Base-by-base conservation (phyloP, 2,113 vertebrate species). In the Oenanthe melanoleuca region DNA sequence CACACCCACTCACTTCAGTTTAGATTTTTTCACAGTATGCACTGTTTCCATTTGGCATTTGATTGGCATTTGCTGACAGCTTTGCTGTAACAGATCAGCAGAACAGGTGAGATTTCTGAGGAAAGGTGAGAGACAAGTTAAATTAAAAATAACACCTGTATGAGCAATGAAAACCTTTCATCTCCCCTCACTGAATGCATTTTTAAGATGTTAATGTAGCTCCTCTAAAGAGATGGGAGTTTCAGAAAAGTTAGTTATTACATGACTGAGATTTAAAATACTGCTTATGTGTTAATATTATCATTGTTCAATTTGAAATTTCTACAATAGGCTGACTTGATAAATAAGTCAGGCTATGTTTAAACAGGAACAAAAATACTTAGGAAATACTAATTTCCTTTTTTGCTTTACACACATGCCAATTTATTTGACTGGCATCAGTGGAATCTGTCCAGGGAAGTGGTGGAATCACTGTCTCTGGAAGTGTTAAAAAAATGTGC, bases 11-110 rank as follows among this genome's bases (percentile, higher is more conserved):
- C 34, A 34, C 29, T 85, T 55, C 17, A 37, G 7, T 15, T 57
- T 11, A 6, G 21, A 0, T 26, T 70, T 70, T 89, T 81, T 83
- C 22, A 37, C 49, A 33, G 42, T 1, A 2, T 7, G 5, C 25
- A 66, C 17, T 26, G 8, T 65, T 95, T 86, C 75, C 37, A 26
- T 79, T 85, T 79, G 77, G 56, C 45, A 79, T 40, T 53, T 84
- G 65, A 93, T 25, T 75, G 88, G 37, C 53, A 79, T 84, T 87
- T 80, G 55, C 50, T 80, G 84, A 91, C 88, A 97, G 67, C 40
- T 86, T 85, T 88, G 45, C 66, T 70, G 67, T 40, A 74, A 84
- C 25, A 67, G 33, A 89, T 79, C 73, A 69, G 31, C 57, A 85
- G 78, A 89, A 89, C 31, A 74, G 57, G 53, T 91, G 73, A 89